These are phyloP conservation scores for Tineola bisselliella DNA, from an alignment of 2,888 invertebrate genomes.

Conservation along the genomic window DNA sequence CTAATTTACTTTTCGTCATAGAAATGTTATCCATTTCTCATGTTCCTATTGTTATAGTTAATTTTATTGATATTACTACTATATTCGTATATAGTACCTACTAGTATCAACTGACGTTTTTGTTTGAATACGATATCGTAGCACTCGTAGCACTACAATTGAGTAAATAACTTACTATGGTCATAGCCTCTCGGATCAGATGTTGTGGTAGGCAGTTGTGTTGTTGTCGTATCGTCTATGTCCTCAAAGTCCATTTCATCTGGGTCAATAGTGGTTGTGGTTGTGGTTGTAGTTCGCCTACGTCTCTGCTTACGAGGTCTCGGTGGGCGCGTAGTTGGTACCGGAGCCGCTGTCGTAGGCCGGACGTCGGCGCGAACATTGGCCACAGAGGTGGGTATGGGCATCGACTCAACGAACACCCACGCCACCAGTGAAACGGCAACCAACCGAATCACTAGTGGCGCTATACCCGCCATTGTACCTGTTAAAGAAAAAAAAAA, in stretches of 20 bases:
- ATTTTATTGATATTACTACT: no score
- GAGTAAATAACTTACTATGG: conserved; percentile 41
- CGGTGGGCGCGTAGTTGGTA: conserved; percentile 18
- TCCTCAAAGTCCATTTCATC: conserved; percentile 32
- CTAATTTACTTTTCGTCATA: not conserved
- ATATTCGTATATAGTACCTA: no score
- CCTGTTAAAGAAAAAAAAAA: conserved; percentile 27
- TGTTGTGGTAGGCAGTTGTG: conserved; percentile 40
- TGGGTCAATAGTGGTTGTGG: conserved; percentile 28
- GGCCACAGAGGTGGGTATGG: conserved; percentile 18
- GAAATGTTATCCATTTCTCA: not conserved
- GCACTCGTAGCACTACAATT: no score
- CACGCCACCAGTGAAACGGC: conserved; percentile 60
- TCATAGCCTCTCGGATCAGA: conserved; percentile 47
- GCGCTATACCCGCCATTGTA: conserved; percentile 48
- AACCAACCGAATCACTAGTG: conserved; percentile 53
- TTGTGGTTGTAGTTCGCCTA: conserved; percentile 40
- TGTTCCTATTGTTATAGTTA: no score
- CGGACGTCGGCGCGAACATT: not conserved
- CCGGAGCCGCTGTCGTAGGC: conserved; percentile 15
- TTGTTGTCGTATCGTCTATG: conserved; percentile 22
- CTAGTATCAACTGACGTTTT: no score
- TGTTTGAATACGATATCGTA: no score
- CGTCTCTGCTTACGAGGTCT: conserved; percentile 31
- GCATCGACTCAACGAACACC: conserved; percentile 25